A percentile compares a stretch with the other conserved stretches of the same genome.
phyloP scores from a whole-genome alignment of 2,888 invertebrate genomes.

The Zygogramma bicolorata region DNA sequence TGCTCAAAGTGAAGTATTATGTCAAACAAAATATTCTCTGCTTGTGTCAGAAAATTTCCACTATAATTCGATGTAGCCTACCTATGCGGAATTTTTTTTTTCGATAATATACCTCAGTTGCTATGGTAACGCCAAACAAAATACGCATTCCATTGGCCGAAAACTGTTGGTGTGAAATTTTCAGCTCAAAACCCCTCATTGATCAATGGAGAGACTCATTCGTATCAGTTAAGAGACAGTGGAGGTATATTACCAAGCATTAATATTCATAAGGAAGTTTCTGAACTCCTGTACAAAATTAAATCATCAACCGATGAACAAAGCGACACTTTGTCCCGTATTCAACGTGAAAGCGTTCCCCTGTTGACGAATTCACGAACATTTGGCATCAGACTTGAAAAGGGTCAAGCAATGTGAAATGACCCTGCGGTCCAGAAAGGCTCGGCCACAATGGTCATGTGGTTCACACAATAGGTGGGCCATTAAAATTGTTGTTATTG shows the following conservation, averaged over 20 bases:
- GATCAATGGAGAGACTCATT: too few species aligned
- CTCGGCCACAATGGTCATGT: slow-evolving; percentile 31
- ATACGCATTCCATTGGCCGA: too few species aligned
- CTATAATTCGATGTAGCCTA: too few species aligned
- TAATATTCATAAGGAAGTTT: background rate
- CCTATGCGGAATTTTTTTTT: too few species aligned
- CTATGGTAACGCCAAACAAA: too few species aligned
- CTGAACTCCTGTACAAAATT: slow-evolving; percentile 20
- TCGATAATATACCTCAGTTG: too few species aligned
- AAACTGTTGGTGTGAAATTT: too few species aligned
- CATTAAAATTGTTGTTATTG: slow-evolving; percentile 28
- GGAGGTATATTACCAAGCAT: background rate
- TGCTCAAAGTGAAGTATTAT: too few species aligned
- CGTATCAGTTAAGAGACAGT: background rate
- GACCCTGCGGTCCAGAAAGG: slow-evolving; percentile 33
- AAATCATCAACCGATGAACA: slow-evolving; percentile 35
- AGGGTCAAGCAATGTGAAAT: slow-evolving; percentile 31
- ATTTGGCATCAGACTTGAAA: slow-evolving; percentile 12
- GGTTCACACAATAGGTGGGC: slow-evolving; percentile 25
- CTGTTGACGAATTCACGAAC: slow-evolving; percentile 29
- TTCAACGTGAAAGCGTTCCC: slow-evolving; percentile 36
- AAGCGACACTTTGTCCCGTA: slow-evolving; percentile 32
- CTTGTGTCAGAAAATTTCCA: too few species aligned
- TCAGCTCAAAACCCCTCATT: too few species aligned
- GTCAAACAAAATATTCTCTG: too few species aligned